These are phyloP conservation scores for Chrysomela aeneicollis DNA, from an alignment of 2,888 invertebrate species.

Conservation along the genomic window DNA sequence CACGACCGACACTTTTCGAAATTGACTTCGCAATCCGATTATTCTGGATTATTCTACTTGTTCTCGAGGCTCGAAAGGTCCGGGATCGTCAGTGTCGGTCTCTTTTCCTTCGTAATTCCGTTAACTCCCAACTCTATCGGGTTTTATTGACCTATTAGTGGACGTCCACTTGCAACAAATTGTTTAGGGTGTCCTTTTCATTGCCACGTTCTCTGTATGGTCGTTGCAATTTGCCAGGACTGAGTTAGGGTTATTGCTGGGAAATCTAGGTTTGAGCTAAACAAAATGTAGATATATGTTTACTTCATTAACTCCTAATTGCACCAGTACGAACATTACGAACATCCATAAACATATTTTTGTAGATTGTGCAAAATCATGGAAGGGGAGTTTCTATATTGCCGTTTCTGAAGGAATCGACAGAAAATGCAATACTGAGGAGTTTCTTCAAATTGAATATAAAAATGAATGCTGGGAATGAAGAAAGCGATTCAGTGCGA, in stretches of 20 bases:
- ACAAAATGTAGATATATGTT: neutral
- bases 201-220: constrained; percentile 31
- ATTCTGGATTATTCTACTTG: neutral
- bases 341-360: too few species aligned
- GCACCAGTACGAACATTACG: too few species aligned
- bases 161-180: constrained; percentile 35
- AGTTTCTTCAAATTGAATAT: too few species aligned
- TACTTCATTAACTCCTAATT: too few species aligned
- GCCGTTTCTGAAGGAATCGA: too few species aligned
- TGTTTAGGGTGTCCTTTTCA: constrained; percentile 31
- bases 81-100: constrained; percentile 22
- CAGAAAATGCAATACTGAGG: too few species aligned
- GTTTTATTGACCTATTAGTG: constrained; percentile 29
- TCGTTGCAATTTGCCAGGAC: constrained; percentile 16
- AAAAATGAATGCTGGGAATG: too few species aligned
- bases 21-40: neutral
- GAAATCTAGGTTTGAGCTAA: neutral
- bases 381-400: too few species aligned
- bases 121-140: constrained; percentile 25
- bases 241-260: neutral
- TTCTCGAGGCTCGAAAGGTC: neutral
- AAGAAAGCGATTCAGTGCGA: too few species aligned
- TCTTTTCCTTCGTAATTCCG: constrained; percentile 32
- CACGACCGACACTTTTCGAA: neutral
- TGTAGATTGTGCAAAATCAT: too few species aligned